Evolutionary conservation across 2,888 invertebrate genomes (phyloP), one percentile per base, ranked within the genome.

Genomic region (Syrista parreyssii): DNA sequence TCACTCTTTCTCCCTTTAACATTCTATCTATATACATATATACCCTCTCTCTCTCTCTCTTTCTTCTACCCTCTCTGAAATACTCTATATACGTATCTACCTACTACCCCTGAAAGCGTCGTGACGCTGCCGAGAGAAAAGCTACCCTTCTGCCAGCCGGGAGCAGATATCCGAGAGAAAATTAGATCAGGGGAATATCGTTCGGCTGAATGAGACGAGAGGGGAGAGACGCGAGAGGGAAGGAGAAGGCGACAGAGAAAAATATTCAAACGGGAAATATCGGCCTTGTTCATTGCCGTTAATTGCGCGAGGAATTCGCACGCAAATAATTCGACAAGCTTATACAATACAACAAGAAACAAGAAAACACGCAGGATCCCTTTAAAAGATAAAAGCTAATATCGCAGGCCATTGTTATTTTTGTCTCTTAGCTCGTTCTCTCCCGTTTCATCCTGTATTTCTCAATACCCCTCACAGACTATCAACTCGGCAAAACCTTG

Each of bases 121-220:
- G 71, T 33, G 33, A 71, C 33, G 71, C 71, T 30, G 31, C 30
- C 71, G 33, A 55, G 55, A 55, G 55, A 55, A 69, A 73, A 72
- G 75, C 32, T 40, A 34, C 74, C 40, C 76, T 68, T 32, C 72
- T n/a, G 68, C 77, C 23, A 55, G 55, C 23, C 68, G 69, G 36
- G 75, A 68, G 79, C 68, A 34, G 77, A 80, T 55, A 75, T 77
- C 35, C 74, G 68, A 71, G 80, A 77, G 79, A 82, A 82, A 83
- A 83, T 84, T 84, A 80, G 82, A 84, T 83, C 81, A 78, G 77
- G 79, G 78, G 76, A 83, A 82, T 83, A 78, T 83, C 79, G 77
- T 76, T 73, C 73, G 74, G 76, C 36, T 36, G 30, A 68, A 71
- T n/a, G 11, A 30, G 55, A 30, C 31, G 23, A 12, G 68, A 23